These are phyloP conservation scores for Alosa alosa DNA, from an alignment of 2,113 vertebrate genomes.

Conservation along the genomic window DNA sequence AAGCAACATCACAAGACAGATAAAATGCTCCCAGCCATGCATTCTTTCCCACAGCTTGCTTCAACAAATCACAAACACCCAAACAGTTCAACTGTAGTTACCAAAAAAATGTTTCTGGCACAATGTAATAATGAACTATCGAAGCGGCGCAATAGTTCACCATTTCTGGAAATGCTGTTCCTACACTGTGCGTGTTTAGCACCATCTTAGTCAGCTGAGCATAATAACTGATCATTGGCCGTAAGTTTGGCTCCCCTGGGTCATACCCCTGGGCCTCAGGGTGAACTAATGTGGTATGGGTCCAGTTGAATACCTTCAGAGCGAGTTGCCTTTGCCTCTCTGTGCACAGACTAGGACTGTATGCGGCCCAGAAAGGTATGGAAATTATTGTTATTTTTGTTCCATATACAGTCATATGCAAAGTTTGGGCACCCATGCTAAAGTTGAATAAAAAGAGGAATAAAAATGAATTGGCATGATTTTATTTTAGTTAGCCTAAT, in stretches of 20 bases:
- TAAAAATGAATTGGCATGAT: too few relatives aligned
- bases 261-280: not conserved
- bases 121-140: not conserved
- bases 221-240: not conserved
- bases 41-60: not conserved
- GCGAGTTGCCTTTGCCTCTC: not conserved
- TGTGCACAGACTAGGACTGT: not conserved
- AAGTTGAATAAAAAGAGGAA: too few relatives aligned
- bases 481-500: too few relatives aligned
- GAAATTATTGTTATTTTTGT: not conserved
- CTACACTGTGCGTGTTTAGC: not conserved
- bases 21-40: not conserved
- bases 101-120: not conserved
- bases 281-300: not conserved
- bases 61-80: not conserved
- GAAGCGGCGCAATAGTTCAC: not conserved
- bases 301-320: not conserved
- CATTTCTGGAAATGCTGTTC: not conserved
- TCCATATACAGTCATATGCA: too few relatives aligned
- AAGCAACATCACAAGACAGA: not conserved
- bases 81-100: not conserved
- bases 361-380: not conserved
- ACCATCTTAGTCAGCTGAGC: not conserved
- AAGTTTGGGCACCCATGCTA: too few relatives aligned
- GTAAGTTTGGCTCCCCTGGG: not conserved